These are phyloP conservation scores for Drosophila nasuta DNA, from an alignment of 1,140 invertebrate genomes.

Conservation along the genomic window DNA sequence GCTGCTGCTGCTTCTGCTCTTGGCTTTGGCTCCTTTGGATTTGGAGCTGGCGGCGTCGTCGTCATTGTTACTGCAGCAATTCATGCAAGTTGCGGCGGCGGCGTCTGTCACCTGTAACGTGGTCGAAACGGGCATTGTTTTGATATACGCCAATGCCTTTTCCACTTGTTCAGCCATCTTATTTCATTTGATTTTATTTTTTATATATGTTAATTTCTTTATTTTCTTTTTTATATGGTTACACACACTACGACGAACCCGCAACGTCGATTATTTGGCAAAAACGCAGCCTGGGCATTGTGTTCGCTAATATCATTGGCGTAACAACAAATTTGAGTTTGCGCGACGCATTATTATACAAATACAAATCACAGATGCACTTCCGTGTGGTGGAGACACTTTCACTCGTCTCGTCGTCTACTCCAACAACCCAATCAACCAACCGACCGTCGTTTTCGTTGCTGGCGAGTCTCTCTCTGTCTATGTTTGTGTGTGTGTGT, in stretches of 20 bases:
- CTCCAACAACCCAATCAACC: constrained; percentile 28
- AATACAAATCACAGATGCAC: constrained; percentile 72
- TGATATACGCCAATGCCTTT: constrained; percentile 59
- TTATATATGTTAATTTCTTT: constrained; percentile 15
- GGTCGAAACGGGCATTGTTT: constrained; percentile 48
- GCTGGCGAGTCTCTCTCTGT: constrained; percentile 36
- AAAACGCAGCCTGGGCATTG: constrained; percentile 48
- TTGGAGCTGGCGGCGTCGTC: constrained; percentile 16
- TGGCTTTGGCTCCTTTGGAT: constrained; percentile 33
- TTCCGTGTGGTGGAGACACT: constrained; percentile 68
- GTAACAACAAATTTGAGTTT: constrained; percentile 74
- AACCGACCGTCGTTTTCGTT: constrained; percentile 45
- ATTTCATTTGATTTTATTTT: constrained; percentile 25
- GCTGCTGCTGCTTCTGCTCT: constrained; percentile 6
- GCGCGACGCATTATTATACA: constrained; percentile 82
- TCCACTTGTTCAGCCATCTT: constrained; percentile 70
- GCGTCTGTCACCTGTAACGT: constrained; percentile 33
- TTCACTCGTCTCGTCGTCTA: constrained; percentile 70
- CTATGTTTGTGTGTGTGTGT: constrained; percentile 17
- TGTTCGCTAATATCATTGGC: constrained; percentile 60
- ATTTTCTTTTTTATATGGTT: constrained; percentile 24
- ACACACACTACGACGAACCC: constrained; percentile 18
- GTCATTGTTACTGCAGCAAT: constrained; percentile 39
- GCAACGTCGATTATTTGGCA: constrained; percentile 22
- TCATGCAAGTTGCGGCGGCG: constrained; percentile 24